A percentile compares a stretch with the other conserved stretches of the same genome.
phyloP scores from a whole-genome alignment of 2,113 vertebrate genomes.

The Cottus gobio region DNA sequence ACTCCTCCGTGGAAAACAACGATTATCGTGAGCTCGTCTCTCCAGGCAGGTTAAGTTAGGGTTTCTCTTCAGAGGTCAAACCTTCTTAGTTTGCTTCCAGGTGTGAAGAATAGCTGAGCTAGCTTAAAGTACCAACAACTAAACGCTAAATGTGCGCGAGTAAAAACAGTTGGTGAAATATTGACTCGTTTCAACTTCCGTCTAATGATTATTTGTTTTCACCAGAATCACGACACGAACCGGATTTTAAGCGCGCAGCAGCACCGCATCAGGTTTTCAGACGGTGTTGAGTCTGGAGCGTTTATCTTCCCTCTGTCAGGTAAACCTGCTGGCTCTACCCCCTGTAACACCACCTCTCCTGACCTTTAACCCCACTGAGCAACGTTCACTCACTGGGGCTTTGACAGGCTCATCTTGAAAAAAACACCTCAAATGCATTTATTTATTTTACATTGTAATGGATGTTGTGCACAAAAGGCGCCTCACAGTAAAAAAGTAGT shows the following conservation, averaged over 20 bases:
- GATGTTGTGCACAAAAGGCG: no score
- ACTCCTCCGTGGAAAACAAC: slow-evolving; percentile 87
- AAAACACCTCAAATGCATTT: no score
- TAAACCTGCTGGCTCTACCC: slow-evolving; percentile 68
- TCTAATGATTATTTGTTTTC: neutral
- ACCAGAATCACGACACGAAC: slow-evolving; percentile 84
- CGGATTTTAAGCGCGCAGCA: slow-evolving; percentile 82
- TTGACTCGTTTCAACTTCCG: neutral
- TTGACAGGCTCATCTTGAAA: no score
- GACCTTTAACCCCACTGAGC: no score
- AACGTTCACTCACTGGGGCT: no score
- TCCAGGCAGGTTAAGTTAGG: slow-evolving; percentile 81
- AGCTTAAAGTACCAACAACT: neutral
- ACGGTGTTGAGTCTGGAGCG: slow-evolving; percentile 85
- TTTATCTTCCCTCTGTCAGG: slow-evolving; percentile 93
- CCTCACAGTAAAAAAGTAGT: neutral
- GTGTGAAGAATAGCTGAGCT: neutral
- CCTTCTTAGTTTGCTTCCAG: neutral
- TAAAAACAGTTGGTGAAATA: neutral
- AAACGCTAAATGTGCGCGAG: neutral
- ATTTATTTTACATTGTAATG: no score
- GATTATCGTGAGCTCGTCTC: slow-evolving; percentile 86
- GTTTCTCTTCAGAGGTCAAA: neutral
- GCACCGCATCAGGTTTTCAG: slow-evolving; percentile 89
- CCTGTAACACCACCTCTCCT: no score